Conservation (phyloP, 2,888 invertebrate genomes). For the Meandrusa payeni region DNA sequence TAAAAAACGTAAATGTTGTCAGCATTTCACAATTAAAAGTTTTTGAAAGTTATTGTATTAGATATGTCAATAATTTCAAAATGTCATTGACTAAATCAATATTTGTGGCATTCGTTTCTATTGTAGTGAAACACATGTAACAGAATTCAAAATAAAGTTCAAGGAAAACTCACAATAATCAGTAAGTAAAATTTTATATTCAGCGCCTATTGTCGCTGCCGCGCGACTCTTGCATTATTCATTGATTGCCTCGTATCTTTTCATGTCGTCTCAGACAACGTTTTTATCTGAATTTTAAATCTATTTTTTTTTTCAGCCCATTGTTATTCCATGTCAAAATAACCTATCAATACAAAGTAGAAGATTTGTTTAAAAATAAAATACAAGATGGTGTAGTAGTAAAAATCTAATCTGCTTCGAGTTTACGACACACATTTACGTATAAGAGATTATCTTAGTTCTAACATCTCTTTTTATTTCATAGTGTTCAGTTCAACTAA, state of each 20-base stretch:
- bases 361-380: no score
- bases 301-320: slow-evolving; percentile 30
- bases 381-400: no score
- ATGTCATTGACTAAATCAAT: slow-evolving; percentile 19
- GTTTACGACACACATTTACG: no score
- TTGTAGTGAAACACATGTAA: slow-evolving; percentile 20
- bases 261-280: slow-evolving; percentile 37
- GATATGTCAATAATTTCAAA: slow-evolving; percentile 29
- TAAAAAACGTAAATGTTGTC: no score
- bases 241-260: slow-evolving; percentile 53
- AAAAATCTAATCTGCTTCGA: no score
- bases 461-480: no score
- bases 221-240: slow-evolving; percentile 64
- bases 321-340: background rate
- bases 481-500: no score
- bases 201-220: slow-evolving; percentile 42
- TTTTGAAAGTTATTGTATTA: slow-evolving; percentile 19
- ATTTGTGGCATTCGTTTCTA: slow-evolving; percentile 9
- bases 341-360: background rate
- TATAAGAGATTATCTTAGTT: no score
- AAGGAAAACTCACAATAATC: slow-evolving; percentile 49
- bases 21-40: no score
- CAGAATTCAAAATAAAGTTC: slow-evolving; percentile 36
- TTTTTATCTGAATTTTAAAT: slow-evolving; percentile 58
- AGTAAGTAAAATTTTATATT: slow-evolving; percentile 63